A percentile compares a stretch with the other conserved stretches of the same genome.
phyloP scores from a whole-genome alignment of 1,140 invertebrate species.

The Scaptodrosophila lebanonensis region DNA sequence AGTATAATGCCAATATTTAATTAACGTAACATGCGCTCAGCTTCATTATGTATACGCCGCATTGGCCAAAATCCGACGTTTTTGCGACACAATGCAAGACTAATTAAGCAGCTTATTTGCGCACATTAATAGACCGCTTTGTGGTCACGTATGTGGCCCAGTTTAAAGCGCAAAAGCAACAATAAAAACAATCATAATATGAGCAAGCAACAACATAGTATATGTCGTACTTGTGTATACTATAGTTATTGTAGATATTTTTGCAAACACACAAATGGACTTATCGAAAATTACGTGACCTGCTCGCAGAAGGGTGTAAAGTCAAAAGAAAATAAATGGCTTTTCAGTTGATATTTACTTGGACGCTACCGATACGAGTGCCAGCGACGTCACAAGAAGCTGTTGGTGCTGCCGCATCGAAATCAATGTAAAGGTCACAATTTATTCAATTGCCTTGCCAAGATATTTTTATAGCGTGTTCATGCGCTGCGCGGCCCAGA shows the following conservation, averaged over 20 bases:
- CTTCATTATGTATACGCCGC: conserved; percentile 62
- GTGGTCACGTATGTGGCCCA: conserved; percentile 36
- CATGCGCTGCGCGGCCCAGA: conserved; percentile 47
- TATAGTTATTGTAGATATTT: too few species aligned
- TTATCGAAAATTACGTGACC: conserved; percentile 66
- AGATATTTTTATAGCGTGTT: conserved; percentile 72
- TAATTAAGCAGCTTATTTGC: conserved; percentile 73
- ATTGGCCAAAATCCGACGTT: conserved; percentile 61
- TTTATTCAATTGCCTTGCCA: conserved; percentile 71
- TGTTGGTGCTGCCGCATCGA: conserved; percentile 26
- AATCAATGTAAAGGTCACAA: conserved; percentile 75
- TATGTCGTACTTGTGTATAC: too few species aligned
- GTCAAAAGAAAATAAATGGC: conserved; percentile 69
- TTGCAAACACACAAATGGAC: conserved; percentile 62
- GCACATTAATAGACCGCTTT: conserved; percentile 70
- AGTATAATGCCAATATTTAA: conserved; percentile 67
- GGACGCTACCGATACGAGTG: too few species aligned
- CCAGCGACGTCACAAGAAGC: neutral
- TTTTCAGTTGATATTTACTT: conserved; percentile 70
- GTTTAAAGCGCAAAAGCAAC: conserved; percentile 28
- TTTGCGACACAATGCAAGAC: conserved; percentile 66
- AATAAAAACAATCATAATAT: conserved; percentile 15
- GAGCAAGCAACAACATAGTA: conserved; percentile 30
- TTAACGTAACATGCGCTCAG: conserved; percentile 61
- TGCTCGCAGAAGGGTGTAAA: conserved; percentile 28